Conservation (phyloP, 1,140 invertebrate genomes). For the Camponotus pennsylvanicus region DNA sequence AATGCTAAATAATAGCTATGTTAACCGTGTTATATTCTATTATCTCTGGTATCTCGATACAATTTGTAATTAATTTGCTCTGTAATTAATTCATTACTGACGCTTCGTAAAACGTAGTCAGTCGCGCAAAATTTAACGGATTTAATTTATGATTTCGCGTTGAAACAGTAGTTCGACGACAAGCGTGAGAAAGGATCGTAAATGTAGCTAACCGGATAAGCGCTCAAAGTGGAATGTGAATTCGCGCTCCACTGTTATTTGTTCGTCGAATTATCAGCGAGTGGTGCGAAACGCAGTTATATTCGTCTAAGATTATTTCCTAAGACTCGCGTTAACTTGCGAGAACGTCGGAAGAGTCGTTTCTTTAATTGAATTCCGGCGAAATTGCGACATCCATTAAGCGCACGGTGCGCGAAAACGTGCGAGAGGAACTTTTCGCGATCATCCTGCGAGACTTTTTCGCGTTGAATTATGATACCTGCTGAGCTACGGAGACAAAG, state of each 20-base stretch:
- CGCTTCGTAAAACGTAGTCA: background rate
- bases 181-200: conserved; percentile 8
- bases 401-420: conserved; percentile 28
- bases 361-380: conserved; percentile 58
- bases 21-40: conserved; percentile 24
- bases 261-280: conserved; percentile 44
- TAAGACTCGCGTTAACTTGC: conserved; percentile 30
- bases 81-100: conserved; percentile 50
- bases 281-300: conserved; percentile 38
- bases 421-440: conserved; percentile 22
- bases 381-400: conserved; percentile 60
- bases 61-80: conserved; percentile 37
- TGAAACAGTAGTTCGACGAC: conserved; percentile 17
- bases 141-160: conserved; percentile 47
- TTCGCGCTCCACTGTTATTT: conserved; percentile 34
- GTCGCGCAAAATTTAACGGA: conserved; percentile 35
- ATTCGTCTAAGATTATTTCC: conserved; percentile 14
- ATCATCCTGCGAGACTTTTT: conserved; percentile 2
- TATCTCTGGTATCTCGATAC: background rate
- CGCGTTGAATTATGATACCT: conserved; percentile 16
- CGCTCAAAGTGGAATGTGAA: conserved; percentile 24
- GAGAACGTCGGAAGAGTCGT: conserved; percentile 40
- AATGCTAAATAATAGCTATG: background rate
- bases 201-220: conserved; percentile 38
- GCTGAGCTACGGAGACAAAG: background rate